phyloP scores from a whole-genome alignment of 2,888 invertebrate species.

The Pristionchus maxplancki region DNA sequence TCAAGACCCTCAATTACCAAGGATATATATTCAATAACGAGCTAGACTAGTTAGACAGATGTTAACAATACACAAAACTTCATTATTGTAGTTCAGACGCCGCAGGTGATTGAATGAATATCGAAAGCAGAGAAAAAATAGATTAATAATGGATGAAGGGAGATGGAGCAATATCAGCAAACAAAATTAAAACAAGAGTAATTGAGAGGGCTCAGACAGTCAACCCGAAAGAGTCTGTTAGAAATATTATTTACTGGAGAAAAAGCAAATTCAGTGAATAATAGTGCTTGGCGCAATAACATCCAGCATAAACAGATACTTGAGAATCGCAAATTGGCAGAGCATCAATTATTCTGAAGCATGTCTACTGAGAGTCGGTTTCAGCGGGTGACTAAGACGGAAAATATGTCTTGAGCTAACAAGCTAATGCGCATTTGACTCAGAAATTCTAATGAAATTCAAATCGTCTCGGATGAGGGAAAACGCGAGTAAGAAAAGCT shows the following conservation, averaged over 20 bases:
- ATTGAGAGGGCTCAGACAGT: too few relatives aligned
- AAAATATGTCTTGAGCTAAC: neutral
- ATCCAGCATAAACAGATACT: neutral
- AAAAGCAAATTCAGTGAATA: neutral
- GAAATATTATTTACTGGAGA: neutral
- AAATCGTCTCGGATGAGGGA: slow-evolving; percentile 26
- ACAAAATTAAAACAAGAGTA: too few relatives aligned
- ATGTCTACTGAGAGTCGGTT: neutral
- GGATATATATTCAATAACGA: too few relatives aligned
- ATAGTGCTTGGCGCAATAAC: neutral
- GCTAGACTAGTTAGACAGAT: too few relatives aligned
- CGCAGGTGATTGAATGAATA: too few relatives aligned
- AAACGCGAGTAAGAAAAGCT: slow-evolving; percentile 12
- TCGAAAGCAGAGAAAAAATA: too few relatives aligned
- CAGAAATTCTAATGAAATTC: slow-evolving; percentile 21
- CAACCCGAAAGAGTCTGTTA: neutral
- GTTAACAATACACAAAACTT: too few relatives aligned
- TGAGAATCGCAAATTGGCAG: neutral
- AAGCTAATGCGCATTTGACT: slow-evolving; percentile 11
- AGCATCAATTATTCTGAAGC: slow-evolving; percentile 1
- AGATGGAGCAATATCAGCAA: too few relatives aligned
- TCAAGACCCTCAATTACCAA: too few relatives aligned
- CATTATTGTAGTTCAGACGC: too few relatives aligned
- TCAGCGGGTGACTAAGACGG: neutral
- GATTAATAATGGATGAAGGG: too few relatives aligned